These are phyloP conservation scores for Brachycybe producta DNA, from an alignment of 2,888 invertebrate species.

Conservation along the genomic window DNA sequence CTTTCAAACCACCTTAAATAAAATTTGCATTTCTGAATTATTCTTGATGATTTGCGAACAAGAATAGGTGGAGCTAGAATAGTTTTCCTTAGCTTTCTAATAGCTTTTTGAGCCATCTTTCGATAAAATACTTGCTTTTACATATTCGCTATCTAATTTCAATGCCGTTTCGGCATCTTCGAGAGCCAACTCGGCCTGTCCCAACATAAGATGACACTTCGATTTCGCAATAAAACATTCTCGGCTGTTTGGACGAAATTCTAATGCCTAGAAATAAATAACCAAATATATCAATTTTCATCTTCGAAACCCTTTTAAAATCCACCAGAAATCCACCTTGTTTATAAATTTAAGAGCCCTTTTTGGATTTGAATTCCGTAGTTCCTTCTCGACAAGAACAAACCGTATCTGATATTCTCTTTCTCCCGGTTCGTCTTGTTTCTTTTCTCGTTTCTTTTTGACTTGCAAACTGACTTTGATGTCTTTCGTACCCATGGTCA, in stretches of 20 bases:
- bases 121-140: constrained; percentile 37
- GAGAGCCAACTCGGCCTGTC: constrained; percentile 67
- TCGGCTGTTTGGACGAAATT: constrained; percentile 68
- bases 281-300: background rate
- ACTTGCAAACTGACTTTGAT: constrained; percentile 56
- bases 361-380: constrained; percentile 56
- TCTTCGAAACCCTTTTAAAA: background rate
- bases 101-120: background rate
- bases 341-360: constrained; percentile 62
- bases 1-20: too few relatives aligned
- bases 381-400: constrained; percentile 60
- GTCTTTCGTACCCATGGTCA: constrained; percentile 69
- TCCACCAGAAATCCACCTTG: constrained; percentile 45
- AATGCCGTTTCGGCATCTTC: constrained; percentile 73
- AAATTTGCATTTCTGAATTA: too few relatives aligned
- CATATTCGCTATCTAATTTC: constrained; percentile 36
- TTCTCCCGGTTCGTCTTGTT: constrained; percentile 16
- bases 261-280: constrained; percentile 52
- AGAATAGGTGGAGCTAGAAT: too few relatives aligned
- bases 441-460: constrained; percentile 56
- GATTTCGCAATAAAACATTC: constrained; percentile 77
- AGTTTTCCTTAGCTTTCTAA: background rate
- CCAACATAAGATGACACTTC: constrained; percentile 72
- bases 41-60: too few relatives aligned
- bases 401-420: constrained; percentile 34